phyloP scores from a whole-genome alignment of 2,888 invertebrate species.

The Teinopalpus imperialis region DNA sequence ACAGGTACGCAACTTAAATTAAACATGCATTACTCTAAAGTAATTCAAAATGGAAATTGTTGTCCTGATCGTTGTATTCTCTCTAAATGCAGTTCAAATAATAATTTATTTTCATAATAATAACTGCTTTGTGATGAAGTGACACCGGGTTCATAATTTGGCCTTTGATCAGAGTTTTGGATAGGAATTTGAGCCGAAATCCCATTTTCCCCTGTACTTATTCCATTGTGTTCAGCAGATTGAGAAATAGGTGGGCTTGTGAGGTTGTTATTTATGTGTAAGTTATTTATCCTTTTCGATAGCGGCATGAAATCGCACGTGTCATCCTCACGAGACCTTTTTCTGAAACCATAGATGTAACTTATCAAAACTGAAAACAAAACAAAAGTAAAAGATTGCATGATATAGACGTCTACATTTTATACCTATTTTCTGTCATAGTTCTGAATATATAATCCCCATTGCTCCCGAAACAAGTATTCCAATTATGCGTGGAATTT shows the following conservation, averaged over 20 bases:
- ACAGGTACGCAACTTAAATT: constrained; percentile 52
- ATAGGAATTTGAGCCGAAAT: constrained; percentile 57
- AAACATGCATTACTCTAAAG: constrained; percentile 34
- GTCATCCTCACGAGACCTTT: constrained; percentile 89
- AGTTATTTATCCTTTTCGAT: constrained; percentile 94
- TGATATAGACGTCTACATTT: too few species aligned
- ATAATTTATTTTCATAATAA: constrained; percentile 93
- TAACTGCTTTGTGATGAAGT: constrained; percentile 90
- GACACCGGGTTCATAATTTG: constrained; percentile 89
- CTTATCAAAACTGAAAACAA: constrained; percentile 13
- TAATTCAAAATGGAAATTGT: constrained; percentile 66
- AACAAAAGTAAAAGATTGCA: constrained; percentile 20
- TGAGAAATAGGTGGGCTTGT: constrained; percentile 45
- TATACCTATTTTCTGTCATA: constrained; percentile 76
- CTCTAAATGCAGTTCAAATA: constrained; percentile 92
- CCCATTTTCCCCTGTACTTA: constrained; percentile 50
- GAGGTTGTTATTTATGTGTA: constrained; percentile 87
- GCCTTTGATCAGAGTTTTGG: constrained; percentile 58
- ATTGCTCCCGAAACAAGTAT: constrained; percentile 56
- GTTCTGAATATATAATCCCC: constrained; percentile 54
- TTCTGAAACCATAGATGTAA: constrained; percentile 76
- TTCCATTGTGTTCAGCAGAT: constrained; percentile 54
- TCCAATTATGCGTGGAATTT: constrained; percentile 51
- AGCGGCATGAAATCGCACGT: constrained; percentile 92
- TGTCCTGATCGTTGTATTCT: constrained; percentile 86